phyloP scores from a whole-genome alignment of 2,113 vertebrate genomes.

The Motacilla tschutschensis region DNA sequence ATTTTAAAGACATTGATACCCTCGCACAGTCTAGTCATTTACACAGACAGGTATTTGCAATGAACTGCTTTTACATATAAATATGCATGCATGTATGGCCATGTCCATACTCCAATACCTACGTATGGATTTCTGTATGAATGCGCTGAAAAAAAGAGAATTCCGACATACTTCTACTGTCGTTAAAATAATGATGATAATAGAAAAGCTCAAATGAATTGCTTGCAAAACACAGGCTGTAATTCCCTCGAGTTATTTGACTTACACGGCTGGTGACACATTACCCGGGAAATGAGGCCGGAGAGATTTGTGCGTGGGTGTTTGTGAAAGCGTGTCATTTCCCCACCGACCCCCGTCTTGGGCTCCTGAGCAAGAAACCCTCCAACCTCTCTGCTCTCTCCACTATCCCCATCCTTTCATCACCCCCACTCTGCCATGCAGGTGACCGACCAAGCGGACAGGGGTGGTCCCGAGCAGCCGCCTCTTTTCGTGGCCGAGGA shows the following conservation, averaged over 20 bases:
- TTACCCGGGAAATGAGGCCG: neutral
- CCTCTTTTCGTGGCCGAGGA: neutral
- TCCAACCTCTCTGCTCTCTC: neutral
- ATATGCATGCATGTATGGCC: fast-evolving
- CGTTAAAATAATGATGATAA: neutral
- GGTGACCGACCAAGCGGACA: neutral
- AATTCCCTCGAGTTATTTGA: neutral
- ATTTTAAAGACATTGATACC: slow-evolving; percentile 39
- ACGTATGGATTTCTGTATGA: neutral
- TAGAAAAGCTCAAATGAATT: neutral
- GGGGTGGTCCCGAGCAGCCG: neutral
- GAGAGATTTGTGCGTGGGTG: neutral
- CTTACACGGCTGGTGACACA: slow-evolving; percentile 4
- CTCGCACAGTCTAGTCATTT: neutral
- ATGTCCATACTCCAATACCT: neutral
- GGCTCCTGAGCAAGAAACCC: neutral
- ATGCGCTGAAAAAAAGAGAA: slow-evolving; percentile 7
- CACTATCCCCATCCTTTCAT: neutral
- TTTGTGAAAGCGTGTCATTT: neutral
- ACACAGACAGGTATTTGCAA: slow-evolving; percentile 17
- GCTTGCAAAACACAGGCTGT: neutral
- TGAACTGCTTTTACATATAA: neutral
- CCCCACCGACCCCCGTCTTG: neutral
- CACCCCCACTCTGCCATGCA: neutral
- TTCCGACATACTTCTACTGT: neutral